These are phyloP conservation scores for Cossypha dichroa DNA, from an alignment of 2,797 vertebrate species.

Conservation along the genomic window DNA sequence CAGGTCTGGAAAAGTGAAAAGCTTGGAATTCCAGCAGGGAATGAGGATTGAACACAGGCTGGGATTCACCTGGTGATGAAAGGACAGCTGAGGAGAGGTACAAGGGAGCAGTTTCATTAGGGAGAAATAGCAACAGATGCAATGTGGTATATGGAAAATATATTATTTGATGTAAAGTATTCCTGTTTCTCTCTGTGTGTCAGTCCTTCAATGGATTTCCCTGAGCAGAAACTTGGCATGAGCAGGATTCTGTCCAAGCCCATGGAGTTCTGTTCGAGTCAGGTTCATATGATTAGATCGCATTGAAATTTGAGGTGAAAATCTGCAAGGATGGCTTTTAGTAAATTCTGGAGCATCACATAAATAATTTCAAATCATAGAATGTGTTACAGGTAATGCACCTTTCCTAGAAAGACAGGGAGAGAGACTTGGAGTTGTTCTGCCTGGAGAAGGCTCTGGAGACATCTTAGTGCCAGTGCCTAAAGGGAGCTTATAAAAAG, in stretches of 20 bases:
- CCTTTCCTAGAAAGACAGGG: background rate
- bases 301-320: background rate
- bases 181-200: background rate
- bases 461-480: background rate
- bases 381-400: background rate
- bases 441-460: background rate
- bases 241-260: background rate
- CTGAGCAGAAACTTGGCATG: background rate
- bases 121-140: background rate
- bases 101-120: background rate
- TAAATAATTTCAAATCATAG: background rate
- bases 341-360: background rate
- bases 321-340: background rate
- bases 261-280: accelerated
- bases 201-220: background rate
- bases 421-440: background rate
- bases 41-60: background rate
- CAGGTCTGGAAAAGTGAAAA: background rate
- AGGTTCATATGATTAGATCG: background rate
- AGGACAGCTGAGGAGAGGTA: background rate
- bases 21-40: background rate
- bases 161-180: background rate
- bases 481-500: background rate
- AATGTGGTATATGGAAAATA: background rate
- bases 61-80: background rate